Conservation (phyloP, 2,888 invertebrate genomes). For the Hemistola chrysoprasaria region DNA sequence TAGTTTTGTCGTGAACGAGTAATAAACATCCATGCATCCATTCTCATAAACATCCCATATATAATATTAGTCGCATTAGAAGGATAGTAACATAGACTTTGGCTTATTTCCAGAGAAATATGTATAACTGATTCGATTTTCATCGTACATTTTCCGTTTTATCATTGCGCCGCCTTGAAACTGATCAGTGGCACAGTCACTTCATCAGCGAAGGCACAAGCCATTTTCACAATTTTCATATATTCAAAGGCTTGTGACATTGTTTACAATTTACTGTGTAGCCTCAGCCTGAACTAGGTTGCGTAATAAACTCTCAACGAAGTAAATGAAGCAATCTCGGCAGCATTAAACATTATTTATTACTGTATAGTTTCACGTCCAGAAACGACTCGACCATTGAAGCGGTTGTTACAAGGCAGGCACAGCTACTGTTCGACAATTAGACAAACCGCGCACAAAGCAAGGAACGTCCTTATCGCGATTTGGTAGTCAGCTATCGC, state of each 20-base stretch:
- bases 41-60: no score
- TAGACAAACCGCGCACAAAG: slow-evolving; percentile 53
- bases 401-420: slow-evolving; percentile 47
- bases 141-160: no score
- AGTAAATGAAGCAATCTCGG: slow-evolving; percentile 76
- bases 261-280: slow-evolving; percentile 59
- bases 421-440: slow-evolving; percentile 75
- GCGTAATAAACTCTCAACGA: slow-evolving; percentile 63
- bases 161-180: no score
- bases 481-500: slow-evolving; percentile 66
- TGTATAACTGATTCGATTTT: no score
- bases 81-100: no score
- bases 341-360: slow-evolving; percentile 67
- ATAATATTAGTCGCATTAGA: no score
- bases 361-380: slow-evolving; percentile 61
- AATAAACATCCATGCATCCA: no score
- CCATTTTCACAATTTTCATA: no score
- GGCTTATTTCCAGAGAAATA: no score
- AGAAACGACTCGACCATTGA: slow-evolving; percentile 60
- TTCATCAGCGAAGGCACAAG: no score
- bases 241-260: slow-evolving; percentile 55
- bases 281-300: slow-evolving; percentile 48
- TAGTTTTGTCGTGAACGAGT: no score
- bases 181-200: no score
- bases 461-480: slow-evolving; percentile 59